These are phyloP conservation scores for Festucalex cinctus DNA, from an alignment of 2,113 vertebrate species.

Conservation along the genomic window DNA sequence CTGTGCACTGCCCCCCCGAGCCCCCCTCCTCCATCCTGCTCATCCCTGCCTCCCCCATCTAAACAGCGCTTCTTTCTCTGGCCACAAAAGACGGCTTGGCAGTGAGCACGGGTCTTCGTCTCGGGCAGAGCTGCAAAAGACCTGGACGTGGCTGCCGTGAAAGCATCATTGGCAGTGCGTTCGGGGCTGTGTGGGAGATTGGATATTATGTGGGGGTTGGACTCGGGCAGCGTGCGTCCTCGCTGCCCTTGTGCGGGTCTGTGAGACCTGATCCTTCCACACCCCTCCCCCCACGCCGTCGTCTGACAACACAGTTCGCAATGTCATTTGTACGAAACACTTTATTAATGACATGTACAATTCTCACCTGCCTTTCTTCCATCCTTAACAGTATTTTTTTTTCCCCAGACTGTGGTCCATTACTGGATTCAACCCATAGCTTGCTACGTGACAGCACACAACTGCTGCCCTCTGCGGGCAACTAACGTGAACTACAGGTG, in stretches of 20 bases:
- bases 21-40: conserved; percentile 17
- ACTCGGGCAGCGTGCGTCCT: conserved; percentile 36
- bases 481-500: conserved; percentile 29
- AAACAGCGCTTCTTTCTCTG: conserved; percentile 36
- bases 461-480: conserved; percentile 67
- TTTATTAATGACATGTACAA: background rate
- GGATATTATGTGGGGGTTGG: conserved; percentile 37
- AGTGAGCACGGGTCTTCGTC: conserved; percentile 48
- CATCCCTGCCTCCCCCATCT: conserved; percentile 9
- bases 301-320: conserved; percentile 1
- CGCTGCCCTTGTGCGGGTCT: conserved; percentile 47
- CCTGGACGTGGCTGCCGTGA: background rate
- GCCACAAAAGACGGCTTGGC: conserved; percentile 48
- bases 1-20: conserved; percentile 20
- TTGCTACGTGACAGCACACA: background rate
- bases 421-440: background rate
- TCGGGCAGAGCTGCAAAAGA: conserved; percentile 14
- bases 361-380: background rate
- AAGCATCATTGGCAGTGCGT: background rate
- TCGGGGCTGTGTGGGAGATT: conserved; percentile 12
- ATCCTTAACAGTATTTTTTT: background rate
- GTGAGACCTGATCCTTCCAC: conserved; percentile 26
- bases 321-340: background rate
- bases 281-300: conserved; percentile 1
- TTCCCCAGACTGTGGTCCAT: background rate